phyloP scores from a whole-genome alignment of 2,888 invertebrate genomes.

The Hirudinaria manillensis region DNA sequence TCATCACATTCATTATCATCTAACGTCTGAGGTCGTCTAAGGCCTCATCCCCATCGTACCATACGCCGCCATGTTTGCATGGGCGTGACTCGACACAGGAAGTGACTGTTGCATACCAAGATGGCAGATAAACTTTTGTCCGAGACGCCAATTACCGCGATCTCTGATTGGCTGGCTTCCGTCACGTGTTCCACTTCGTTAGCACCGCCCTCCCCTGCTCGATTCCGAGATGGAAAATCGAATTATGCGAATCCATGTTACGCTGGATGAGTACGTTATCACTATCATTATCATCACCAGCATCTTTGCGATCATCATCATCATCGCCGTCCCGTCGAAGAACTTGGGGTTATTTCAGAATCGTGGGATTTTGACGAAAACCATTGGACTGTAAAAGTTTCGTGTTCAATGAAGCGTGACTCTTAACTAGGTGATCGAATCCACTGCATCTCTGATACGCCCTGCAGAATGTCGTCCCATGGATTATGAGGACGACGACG shows the following conservation, averaged over 20 bases:
- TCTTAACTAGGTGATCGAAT: not conserved
- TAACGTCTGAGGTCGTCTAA: no score
- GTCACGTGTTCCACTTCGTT: constrained; percentile 25
- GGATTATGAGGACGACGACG: not conserved
- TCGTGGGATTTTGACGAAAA: no score
- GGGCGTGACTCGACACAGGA: constrained; percentile 2
- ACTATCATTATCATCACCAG: not conserved
- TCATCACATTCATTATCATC: no score
- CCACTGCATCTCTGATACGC: constrained; percentile 9
- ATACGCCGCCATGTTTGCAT: not conserved
- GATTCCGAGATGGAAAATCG: constrained; percentile 6
- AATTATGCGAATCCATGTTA: not conserved
- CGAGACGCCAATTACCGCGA: constrained; percentile 7
- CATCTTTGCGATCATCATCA: not conserved
- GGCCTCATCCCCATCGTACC: no score
- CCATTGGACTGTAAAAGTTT: no score
- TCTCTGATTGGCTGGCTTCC: constrained; percentile 22
- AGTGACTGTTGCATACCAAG: constrained; percentile 18
- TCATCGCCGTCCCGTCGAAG: not conserved
- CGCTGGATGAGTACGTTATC: not conserved
- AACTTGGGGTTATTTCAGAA: not conserved
- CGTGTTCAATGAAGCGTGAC: constrained; percentile 8
- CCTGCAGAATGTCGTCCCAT: not conserved
- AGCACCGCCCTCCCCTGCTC: constrained; percentile 2
- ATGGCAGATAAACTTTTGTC: constrained; percentile 23